Conservation (phyloP, 2,797 vertebrate species). For the Microctenopoma steveboyesi region DNA sequence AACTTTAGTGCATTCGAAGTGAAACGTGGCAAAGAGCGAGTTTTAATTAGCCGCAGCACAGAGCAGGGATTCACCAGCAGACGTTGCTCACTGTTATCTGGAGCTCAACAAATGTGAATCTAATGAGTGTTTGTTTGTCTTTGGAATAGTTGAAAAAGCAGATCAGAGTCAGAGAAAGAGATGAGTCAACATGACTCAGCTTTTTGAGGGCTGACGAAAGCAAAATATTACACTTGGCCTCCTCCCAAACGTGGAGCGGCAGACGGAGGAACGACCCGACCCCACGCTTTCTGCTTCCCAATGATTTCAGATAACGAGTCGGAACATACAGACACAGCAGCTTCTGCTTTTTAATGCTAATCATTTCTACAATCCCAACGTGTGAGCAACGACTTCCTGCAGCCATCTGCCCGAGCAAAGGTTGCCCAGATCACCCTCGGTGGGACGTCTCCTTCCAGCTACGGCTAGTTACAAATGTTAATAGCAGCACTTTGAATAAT, state of each 20-base stretch:
- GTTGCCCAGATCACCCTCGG: constrained; percentile 44
- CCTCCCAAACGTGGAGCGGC: constrained; percentile 34
- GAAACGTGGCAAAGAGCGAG: constrained; percentile 10
- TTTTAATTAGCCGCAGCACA: constrained; percentile 28
- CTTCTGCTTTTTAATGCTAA: constrained; percentile 5
- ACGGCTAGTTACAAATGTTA: constrained; percentile 62
- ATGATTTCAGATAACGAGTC: constrained; percentile 2
- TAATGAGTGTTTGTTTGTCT: constrained; percentile 29
- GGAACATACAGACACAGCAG: background rate
- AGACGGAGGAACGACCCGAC: constrained; percentile 47
- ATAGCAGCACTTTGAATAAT: constrained; percentile 59
- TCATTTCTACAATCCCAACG: constrained; percentile 24
- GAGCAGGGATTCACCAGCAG: constrained; percentile 35
- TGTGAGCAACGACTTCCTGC: constrained; percentile 38
- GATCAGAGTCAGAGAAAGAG: constrained; percentile 34
- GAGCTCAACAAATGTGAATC: constrained; percentile 14
- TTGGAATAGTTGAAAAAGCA: constrained; percentile 36
- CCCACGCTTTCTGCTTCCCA: background rate
- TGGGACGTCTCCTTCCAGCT: constrained; percentile 29
- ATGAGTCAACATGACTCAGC: constrained; percentile 60
- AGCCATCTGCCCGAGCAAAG: constrained; percentile 63
- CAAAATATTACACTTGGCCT: constrained; percentile 48
- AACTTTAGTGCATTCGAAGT: constrained; percentile 11
- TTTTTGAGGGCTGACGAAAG: constrained; percentile 25
- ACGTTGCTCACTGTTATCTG: constrained; percentile 20